Percentiles rank a stretch among this genome's conserved stretches.
phyloP scores from a whole-genome alignment of 2,113 vertebrate species.

The Odocoileus hemionus region DNA sequence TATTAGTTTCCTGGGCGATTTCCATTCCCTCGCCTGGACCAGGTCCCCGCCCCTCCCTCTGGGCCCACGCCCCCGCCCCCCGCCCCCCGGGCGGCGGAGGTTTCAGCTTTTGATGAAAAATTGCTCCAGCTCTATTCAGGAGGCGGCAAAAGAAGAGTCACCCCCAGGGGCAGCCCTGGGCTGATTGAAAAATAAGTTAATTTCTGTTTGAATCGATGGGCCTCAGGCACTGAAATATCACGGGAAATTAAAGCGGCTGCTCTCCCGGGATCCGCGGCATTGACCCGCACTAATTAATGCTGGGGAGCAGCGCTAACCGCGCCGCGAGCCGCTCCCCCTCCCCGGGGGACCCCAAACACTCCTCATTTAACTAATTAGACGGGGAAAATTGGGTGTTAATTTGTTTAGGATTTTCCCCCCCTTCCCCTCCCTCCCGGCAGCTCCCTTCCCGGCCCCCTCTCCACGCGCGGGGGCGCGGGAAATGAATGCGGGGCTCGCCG shows the following conservation, averaged over 20 bases:
- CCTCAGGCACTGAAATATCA: slow-evolving; percentile 99
- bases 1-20: slow-evolving; percentile 70
- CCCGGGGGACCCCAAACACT: slow-evolving; percentile 81
- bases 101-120: slow-evolving; percentile 90
- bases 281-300: slow-evolving; percentile 99
- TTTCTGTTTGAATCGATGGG: slow-evolving; percentile 99
- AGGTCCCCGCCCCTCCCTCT: background rate
- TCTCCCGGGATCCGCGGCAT: slow-evolving; percentile 92
- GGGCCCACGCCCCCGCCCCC: slow-evolving; percentile 67
- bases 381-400: slow-evolving; percentile 98
- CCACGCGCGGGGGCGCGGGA: slow-evolving; percentile 80
- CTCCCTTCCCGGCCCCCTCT: slow-evolving; percentile 26
- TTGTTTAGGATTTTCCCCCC: slow-evolving; percentile 88
- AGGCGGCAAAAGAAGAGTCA: slow-evolving; percentile 90
- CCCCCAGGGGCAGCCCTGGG: slow-evolving; percentile 92
- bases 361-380: slow-evolving; percentile 99
- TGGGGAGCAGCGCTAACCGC: slow-evolving; percentile 86
- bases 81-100: slow-evolving; percentile 47
- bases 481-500: slow-evolving; percentile 91
- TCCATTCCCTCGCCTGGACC: slow-evolving; percentile 68
- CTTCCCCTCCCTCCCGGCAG: slow-evolving; percentile 69
- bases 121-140: slow-evolving; percentile 91
- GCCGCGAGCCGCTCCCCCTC: slow-evolving; percentile 68
- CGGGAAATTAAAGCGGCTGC: slow-evolving; percentile 99
- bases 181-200: slow-evolving; percentile 99